These are phyloP conservation scores for Oreotrochilus melanogaster DNA, from an alignment of 2,113 vertebrate genomes.

Conservation along the genomic window DNA sequence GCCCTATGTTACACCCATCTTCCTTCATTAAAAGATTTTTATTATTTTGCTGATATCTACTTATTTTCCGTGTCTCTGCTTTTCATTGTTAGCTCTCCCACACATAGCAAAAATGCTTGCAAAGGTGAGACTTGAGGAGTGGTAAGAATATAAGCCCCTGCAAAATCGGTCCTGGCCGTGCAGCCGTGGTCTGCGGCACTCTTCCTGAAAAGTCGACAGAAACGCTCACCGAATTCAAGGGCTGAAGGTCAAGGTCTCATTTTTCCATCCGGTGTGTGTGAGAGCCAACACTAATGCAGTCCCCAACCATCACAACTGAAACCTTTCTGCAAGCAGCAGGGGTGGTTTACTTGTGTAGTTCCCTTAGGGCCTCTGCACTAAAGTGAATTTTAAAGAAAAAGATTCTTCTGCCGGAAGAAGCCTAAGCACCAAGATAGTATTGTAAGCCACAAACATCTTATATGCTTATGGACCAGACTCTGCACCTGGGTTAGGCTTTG, in stretches of 20 bases:
- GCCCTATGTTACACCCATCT: too few species aligned
- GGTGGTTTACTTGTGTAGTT: fast-evolving
- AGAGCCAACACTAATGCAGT: background rate
- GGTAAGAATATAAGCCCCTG: fast-evolving
- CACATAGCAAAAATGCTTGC: fast-evolving
- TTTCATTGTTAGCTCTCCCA: background rate
- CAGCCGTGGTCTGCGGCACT: fast-evolving
- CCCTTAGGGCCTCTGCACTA: background rate
- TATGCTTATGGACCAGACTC: background rate
- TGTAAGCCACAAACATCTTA: background rate
- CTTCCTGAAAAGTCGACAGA: fast-evolving
- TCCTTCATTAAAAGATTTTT: background rate
- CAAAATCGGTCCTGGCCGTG: fast-evolving
- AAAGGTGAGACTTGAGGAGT: background rate
- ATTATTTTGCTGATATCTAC: background rate
- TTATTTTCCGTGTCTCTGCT: fast-evolving
- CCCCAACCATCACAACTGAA: background rate
- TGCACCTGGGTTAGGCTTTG: fast-evolving
- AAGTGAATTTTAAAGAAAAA: background rate
- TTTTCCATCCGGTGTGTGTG: background rate
- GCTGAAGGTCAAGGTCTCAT: background rate
- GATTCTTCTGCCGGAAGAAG: background rate
- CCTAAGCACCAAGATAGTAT: background rate
- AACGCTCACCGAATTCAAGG: fast-evolving
- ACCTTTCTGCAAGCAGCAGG: background rate